Percentiles rank a stretch among this genome's conserved stretches.
Evolutionary conservation across 2,113 vertebrate genomes (phyloP).

Genomic region (Arvicanthis niloticus): DNA sequence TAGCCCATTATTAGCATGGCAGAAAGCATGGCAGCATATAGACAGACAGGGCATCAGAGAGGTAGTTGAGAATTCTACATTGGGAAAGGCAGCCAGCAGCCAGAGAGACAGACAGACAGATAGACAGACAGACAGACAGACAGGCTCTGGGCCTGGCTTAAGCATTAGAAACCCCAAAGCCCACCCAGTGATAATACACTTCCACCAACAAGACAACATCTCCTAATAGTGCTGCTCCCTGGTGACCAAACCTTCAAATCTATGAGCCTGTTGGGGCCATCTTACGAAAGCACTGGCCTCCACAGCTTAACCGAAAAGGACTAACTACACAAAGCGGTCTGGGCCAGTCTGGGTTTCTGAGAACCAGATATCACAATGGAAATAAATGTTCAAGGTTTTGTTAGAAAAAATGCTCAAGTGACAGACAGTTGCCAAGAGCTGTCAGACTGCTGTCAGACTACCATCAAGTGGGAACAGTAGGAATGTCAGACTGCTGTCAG

Average conservation of each 20-base stretch:
- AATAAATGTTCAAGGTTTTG: constrained; percentile 39
- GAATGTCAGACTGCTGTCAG: not conserved
- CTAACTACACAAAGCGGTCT: not conserved
- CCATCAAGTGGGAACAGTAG: not conserved
- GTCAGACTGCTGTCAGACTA: not conserved
- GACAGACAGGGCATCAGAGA: not conserved
- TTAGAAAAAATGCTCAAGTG: not conserved
- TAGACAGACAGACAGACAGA: too few relatives aligned
- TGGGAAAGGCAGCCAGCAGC: not conserved
- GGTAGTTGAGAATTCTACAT: not conserved
- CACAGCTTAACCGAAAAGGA: not conserved
- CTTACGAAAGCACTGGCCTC: not conserved
- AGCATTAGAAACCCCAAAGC: not conserved
- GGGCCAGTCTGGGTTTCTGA: constrained; percentile 3
- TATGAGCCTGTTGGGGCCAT: not conserved
- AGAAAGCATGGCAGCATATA: not conserved
- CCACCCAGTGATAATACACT: not conserved
- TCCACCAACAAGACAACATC: not conserved
- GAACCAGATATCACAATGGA: not conserved
- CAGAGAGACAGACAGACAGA: too few relatives aligned
- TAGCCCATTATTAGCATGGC: not conserved
- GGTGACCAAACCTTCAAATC: not conserved
- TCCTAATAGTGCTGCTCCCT: not conserved
- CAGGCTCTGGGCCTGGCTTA: not conserved
- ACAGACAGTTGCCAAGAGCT: not conserved